These are phyloP conservation scores for Arenaria interpres DNA, from an alignment of 2,113 vertebrate genomes.

Conservation along the genomic window DNA sequence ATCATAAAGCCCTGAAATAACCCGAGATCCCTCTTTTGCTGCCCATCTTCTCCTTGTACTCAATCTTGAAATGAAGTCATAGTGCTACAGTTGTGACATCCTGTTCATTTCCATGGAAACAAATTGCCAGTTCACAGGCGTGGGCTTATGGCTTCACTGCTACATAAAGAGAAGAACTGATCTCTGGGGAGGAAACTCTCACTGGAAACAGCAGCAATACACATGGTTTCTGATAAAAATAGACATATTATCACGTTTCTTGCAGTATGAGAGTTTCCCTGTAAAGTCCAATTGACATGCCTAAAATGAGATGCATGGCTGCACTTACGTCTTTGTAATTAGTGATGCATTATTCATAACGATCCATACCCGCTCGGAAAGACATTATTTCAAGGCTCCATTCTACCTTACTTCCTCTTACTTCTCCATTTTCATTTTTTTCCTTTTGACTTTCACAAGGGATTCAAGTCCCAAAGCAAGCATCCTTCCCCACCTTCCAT, in stretches of 20 bases:
- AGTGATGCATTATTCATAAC: slow-evolving; percentile 33
- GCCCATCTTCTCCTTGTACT: background rate
- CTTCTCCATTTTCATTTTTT: background rate
- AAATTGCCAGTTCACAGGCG: slow-evolving; percentile 7
- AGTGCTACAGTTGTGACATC: slow-evolving; percentile 6
- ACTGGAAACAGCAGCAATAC: background rate
- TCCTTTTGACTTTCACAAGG: background rate
- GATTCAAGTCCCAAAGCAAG: background rate
- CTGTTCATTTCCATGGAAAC: slow-evolving; percentile 63
- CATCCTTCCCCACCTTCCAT: background rate
- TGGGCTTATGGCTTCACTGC: background rate
- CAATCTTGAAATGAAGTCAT: slow-evolving; percentile 27
- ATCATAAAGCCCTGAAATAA: background rate
- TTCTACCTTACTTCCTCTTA: background rate
- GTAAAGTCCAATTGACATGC: background rate
- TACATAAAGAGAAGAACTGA: background rate
- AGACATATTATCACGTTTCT: background rate
- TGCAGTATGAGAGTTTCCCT: background rate
- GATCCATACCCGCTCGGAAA: background rate
- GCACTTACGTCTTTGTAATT: slow-evolving; percentile 6
- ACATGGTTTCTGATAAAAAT: background rate
- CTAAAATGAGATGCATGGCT: background rate
- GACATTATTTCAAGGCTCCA: background rate
- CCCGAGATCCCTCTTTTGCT: background rate
- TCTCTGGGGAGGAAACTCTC: background rate